phyloP scores from a whole-genome alignment of 2,113 vertebrate genomes.

The Stigmatopora argus region DNA sequence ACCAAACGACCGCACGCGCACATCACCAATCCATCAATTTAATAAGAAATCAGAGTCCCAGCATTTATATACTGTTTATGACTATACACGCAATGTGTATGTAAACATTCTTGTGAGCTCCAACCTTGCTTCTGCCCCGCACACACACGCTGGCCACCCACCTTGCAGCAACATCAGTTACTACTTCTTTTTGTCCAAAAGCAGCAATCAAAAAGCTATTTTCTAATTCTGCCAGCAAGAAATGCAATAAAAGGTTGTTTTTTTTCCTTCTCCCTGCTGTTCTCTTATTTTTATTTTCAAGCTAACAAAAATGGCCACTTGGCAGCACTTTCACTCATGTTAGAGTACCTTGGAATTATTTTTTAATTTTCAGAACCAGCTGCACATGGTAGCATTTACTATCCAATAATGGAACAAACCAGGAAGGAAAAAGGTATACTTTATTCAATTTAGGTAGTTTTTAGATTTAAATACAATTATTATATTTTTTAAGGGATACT shows the following conservation, averaged over 20 bases:
- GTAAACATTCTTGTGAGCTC: conserved; percentile 50
- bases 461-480: neutral
- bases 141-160: conserved; percentile 50
- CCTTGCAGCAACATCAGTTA: conserved; percentile 47
- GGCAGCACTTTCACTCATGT: conserved; percentile 6
- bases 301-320: neutral
- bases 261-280: neutral
- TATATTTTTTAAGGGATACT: neutral
- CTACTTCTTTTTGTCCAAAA: conserved; percentile 21
- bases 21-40: conserved; percentile 39
- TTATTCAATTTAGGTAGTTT: neutral
- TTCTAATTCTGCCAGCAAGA: conserved; percentile 4
- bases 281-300: neutral
- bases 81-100: conserved; percentile 2
- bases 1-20: no score
- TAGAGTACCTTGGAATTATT: conserved; percentile 5
- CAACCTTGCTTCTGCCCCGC: conserved; percentile 58
- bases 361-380: conserved; percentile 4
- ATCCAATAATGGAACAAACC: neutral
- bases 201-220: conserved; percentile 35
- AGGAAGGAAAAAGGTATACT: neutral
- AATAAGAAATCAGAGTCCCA: conserved; percentile 20
- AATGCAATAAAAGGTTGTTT: conserved; percentile 20
- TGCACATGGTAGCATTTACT: neutral
- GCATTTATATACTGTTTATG: conserved; percentile 6